These are phyloP conservation scores for Porites evermanni DNA, from an alignment of 92 coral and sea anemone species.

Conservation along the genomic window DNA sequence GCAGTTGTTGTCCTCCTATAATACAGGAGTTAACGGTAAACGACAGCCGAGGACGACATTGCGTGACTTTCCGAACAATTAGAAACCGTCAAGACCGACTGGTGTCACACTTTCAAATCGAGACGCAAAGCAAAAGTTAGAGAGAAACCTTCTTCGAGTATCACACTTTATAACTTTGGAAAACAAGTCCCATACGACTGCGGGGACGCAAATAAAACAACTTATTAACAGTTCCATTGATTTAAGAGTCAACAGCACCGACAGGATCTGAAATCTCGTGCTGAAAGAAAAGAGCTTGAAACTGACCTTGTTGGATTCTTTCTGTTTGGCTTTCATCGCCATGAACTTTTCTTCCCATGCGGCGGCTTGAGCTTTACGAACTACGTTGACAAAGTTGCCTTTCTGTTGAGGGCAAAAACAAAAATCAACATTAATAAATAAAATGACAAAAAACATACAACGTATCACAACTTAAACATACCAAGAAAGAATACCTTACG, in stretches of 20 bases:
- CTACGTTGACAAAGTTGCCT: constrained; percentile 95
- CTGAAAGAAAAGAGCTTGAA: background rate
- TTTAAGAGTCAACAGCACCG: too few relatives aligned
- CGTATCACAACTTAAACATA: background rate
- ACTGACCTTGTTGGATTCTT: constrained; percentile 61
- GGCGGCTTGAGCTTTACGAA: constrained; percentile 97
- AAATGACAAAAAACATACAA: background rate
- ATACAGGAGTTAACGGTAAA: too few relatives aligned
- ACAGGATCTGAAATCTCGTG: too few relatives aligned
- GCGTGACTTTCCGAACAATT: background rate
- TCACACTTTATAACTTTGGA: too few relatives aligned
- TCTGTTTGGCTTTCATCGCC: constrained; percentile 97
- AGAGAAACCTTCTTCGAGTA: too few relatives aligned
- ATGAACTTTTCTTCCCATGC: constrained; percentile 99
- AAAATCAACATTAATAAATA: background rate
- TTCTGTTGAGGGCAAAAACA: constrained; percentile 40
- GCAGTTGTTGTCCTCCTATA: too few relatives aligned
- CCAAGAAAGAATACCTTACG: too few relatives aligned
- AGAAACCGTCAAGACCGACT: background rate
- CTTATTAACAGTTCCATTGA: too few relatives aligned
- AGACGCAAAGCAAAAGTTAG: too few relatives aligned
- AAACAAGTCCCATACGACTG: too few relatives aligned
- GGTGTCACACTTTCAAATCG: background rate
- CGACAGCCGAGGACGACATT: background rate
- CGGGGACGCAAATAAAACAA: too few relatives aligned